Evolutionary conservation across 2,113 vertebrate genomes (phyloP).

Genomic region (Dissostichus mawsoni): DNA sequence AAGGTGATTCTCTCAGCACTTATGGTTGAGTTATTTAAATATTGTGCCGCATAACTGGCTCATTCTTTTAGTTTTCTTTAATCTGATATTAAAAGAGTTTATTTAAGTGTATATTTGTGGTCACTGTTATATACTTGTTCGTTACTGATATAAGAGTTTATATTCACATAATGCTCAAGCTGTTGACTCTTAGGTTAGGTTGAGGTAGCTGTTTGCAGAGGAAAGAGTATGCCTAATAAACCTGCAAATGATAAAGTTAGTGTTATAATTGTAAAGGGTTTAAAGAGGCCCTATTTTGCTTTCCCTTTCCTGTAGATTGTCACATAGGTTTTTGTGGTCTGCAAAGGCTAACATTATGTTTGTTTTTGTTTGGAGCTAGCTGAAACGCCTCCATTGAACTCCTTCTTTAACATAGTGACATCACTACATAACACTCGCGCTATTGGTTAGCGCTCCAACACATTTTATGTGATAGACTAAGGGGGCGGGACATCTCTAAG

Average conservation of each 20-base stretch:
- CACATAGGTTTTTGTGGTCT: too few species aligned
- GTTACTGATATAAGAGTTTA: neutral
- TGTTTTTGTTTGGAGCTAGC: too few species aligned
- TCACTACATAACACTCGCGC: too few species aligned
- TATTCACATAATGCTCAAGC: neutral
- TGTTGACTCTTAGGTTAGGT: neutral
- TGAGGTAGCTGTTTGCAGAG: neutral
- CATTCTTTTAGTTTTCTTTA: neutral
- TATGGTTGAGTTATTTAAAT: neutral
- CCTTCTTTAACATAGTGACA: too few species aligned
- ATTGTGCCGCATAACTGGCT: neutral
- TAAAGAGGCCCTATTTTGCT: too few species aligned
- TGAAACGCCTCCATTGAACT: too few species aligned
- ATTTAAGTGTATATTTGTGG: neutral
- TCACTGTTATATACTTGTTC: neutral
- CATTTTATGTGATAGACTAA: too few species aligned
- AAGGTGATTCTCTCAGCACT: neutral
- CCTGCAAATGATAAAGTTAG: neutral
- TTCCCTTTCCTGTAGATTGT: too few species aligned
- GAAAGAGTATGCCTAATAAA: neutral
- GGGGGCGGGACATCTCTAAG: too few species aligned
- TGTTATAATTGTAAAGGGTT: neutral
- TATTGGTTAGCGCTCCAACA: too few species aligned
- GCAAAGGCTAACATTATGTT: too few species aligned
- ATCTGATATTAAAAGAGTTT: neutral